These are phyloP conservation scores for Neodontobutis hainanensis DNA, from an alignment of 2,113 vertebrate species.

Conservation along the genomic window DNA sequence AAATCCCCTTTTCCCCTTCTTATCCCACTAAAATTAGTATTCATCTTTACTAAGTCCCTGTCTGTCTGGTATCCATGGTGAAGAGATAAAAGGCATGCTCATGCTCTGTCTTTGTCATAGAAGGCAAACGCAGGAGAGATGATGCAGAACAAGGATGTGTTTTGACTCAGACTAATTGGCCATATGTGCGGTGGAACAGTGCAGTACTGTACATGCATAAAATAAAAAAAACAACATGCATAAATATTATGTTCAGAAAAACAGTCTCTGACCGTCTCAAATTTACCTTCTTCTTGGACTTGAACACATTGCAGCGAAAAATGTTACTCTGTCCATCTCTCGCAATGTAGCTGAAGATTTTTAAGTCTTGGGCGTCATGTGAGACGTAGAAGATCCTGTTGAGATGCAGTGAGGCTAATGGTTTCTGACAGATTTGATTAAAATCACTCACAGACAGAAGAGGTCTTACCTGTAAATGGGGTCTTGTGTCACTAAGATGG, in stretches of 20 bases:
- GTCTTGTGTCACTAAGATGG: constrained; percentile 91
- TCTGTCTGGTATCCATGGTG: constrained; percentile 71
- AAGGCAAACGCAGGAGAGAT: constrained; percentile 13
- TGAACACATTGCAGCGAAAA: constrained; percentile 97
- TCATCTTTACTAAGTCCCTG: constrained; percentile 53
- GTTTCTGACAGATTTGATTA: not conserved
- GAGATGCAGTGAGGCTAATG: not conserved
- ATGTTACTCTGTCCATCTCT: constrained; percentile 91
- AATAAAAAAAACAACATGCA: not conserved
- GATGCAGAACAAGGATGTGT: not conserved
- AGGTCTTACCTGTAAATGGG: constrained; percentile 90
- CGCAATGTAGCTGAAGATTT: constrained; percentile 98
- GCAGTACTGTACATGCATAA: constrained; percentile 5
- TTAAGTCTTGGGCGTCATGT: constrained; percentile 96
- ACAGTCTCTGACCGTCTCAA: not conserved
- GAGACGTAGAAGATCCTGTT: constrained; percentile 97
- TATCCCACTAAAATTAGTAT: constrained; percentile 60
- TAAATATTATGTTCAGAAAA: not conserved
- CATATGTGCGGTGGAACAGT: not conserved
- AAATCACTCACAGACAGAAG: not conserved
- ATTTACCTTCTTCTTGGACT: constrained; percentile 96
- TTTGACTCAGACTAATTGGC: constrained; percentile 5
- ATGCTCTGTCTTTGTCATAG: constrained; percentile 43
- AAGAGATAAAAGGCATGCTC: constrained; percentile 53
- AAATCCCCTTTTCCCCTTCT: constrained; percentile 24